Evolutionary conservation across 2,888 invertebrate genomes (phyloP).

Genomic region (Cylloceria caligata): DNA sequence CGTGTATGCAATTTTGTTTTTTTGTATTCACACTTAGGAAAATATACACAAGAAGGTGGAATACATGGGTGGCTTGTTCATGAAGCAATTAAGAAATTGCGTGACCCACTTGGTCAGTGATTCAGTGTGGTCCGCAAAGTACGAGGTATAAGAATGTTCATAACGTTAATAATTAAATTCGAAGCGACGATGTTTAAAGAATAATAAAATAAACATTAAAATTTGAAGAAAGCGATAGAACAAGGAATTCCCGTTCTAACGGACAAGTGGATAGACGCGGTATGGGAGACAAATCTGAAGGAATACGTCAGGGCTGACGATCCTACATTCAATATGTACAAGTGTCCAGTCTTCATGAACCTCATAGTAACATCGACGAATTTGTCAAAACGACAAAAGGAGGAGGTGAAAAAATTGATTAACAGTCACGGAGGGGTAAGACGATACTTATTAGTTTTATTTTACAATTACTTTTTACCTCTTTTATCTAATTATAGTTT

Average conservation of each 20-base stretch:
- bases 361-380: conserved; percentile 93
- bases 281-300: conserved; percentile 91
- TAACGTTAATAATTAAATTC: background rate
- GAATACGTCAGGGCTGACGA: conserved; percentile 88
- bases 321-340: conserved; percentile 87
- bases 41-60: conserved; percentile 88
- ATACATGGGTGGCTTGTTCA: conserved; percentile 92
- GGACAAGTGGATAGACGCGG: conserved; percentile 91
- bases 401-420: conserved; percentile 88
- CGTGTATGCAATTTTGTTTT: conserved; percentile 34
- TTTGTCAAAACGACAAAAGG: conserved; percentile 87
- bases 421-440: conserved; percentile 89
- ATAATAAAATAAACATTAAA: conserved; percentile 21
- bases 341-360: conserved; percentile 91
- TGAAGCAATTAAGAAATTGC: conserved; percentile 87
- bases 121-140: conserved; percentile 91
- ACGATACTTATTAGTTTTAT: conserved; percentile 37
- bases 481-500: background rate
- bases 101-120: conserved; percentile 94
- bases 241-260: conserved; percentile 90
- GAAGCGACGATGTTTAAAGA: conserved; percentile 54
- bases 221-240: conserved; percentile 88
- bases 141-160: conserved; percentile 86
- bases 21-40: conserved; percentile 83
- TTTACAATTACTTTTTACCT: background rate